phyloP scores from a whole-genome alignment of 2,888 invertebrate species.

The Agrenia bidenticulata region DNA sequence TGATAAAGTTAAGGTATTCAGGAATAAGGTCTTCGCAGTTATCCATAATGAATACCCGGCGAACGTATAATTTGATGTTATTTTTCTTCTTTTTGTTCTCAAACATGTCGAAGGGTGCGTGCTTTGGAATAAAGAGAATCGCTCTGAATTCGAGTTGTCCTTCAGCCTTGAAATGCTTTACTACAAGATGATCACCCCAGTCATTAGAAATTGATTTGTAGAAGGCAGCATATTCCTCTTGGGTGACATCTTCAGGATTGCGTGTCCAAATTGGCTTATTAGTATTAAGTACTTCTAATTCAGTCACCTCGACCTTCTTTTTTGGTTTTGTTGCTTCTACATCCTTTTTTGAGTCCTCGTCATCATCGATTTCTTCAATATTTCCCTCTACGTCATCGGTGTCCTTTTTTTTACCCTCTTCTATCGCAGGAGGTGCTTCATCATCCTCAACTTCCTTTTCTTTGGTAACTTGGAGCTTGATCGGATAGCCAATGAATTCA shows the following conservation, averaged over 20 bases:
- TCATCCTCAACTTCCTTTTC: constrained; percentile 74
- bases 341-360: constrained; percentile 68
- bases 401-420: constrained; percentile 63
- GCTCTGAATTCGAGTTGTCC: constrained; percentile 99
- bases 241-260: constrained; percentile 79
- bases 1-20: constrained; percentile 90
- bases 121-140: constrained; percentile 86
- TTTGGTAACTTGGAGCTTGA: constrained; percentile 92
- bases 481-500: constrained; percentile 99
- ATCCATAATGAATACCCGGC: constrained; percentile 98
- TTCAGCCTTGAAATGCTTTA: constrained; percentile 95
- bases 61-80: constrained; percentile 94
- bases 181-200: constrained; percentile 75
- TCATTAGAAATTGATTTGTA: constrained; percentile 95
- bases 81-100: constrained; percentile 89
- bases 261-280: constrained; percentile 99
- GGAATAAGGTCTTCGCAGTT: constrained; percentile 99
- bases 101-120: constrained; percentile 89
- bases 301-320: constrained; percentile 90
- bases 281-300: constrained; percentile 90
- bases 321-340: constrained; percentile 81
- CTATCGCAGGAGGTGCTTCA: constrained; percentile 69
- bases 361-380: constrained; percentile 57
- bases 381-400: constrained; percentile 53
- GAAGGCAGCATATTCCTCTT: constrained; percentile 90